Evolutionary conservation across 2,113 vertebrate genomes (phyloP).

Genomic region (Tetrao urogallus): DNA sequence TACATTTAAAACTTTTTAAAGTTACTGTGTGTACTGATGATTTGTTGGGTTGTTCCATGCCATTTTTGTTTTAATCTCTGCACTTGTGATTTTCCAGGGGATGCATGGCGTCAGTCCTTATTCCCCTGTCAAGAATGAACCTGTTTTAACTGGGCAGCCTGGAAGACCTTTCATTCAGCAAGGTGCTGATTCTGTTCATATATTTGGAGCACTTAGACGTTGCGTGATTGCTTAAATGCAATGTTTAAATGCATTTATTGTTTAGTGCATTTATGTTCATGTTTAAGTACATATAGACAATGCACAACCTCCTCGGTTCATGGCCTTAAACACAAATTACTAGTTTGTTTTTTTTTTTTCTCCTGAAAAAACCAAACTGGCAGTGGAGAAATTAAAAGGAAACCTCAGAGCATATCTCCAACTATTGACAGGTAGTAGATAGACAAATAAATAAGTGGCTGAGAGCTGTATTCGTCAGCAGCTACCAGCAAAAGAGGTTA

Average conservation of each 20-base stretch:
- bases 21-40: background rate
- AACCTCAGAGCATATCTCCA: background rate
- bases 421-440: background rate
- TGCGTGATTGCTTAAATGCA: background rate
- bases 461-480: background rate
- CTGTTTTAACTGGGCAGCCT: background rate
- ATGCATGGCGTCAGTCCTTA: background rate
- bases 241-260: background rate
- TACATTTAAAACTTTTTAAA: background rate
- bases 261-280: conserved; percentile 36
- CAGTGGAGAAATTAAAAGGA: background rate
- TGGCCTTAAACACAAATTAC: background rate
- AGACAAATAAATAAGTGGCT: background rate
- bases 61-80: background rate
- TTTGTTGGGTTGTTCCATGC: background rate
- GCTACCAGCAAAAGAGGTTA: background rate
- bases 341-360: background rate
- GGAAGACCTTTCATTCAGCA: background rate
- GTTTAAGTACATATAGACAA: conserved; percentile 25
- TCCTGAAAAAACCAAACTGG: background rate
- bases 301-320: background rate
- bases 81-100: background rate
- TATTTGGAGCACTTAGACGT: conserved; percentile 16
- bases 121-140: background rate
- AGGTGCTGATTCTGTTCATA: background rate